Evolutionary conservation across 2,113 vertebrate genomes (phyloP).

Genomic region (Pao palembangensis): DNA sequence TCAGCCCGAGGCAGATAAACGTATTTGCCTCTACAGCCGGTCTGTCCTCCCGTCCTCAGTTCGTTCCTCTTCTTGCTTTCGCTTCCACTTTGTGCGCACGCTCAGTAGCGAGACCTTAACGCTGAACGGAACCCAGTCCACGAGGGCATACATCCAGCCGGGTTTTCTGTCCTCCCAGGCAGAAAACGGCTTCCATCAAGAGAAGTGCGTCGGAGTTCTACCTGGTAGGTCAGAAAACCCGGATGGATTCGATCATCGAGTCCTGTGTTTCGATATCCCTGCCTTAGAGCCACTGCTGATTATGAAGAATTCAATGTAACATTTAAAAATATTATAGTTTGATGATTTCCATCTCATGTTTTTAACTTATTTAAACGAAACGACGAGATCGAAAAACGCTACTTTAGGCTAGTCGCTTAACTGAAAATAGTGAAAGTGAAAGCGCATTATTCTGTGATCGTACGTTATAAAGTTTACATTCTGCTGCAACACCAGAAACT

Average conservation of each 20-base stretch:
- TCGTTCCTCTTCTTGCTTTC: slow-evolving; percentile 9
- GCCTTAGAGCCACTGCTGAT: too few relatives aligned
- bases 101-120: not conserved
- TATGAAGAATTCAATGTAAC: too few relatives aligned
- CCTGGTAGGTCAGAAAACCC: too few relatives aligned
- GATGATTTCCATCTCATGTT: not conserved
- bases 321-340: too few relatives aligned
- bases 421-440: slow-evolving; percentile 73
- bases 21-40: too few relatives aligned
- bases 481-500: not conserved
- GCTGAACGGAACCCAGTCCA: not conserved
- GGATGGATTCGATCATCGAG: too few relatives aligned
- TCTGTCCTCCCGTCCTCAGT: not conserved
- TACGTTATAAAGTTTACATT: not conserved
- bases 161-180: too few relatives aligned
- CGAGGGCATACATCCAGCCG: not conserved
- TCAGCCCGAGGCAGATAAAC: too few relatives aligned
- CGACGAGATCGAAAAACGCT: not conserved
- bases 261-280: too few relatives aligned
- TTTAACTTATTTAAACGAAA: not conserved
- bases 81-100: slow-evolving; percentile 3
- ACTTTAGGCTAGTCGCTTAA: not conserved
- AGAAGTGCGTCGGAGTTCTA: too few relatives aligned
- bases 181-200: too few relatives aligned
- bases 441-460: not conserved